Percentiles rank a stretch among this genome's conserved stretches.
Evolutionary conservation across 1,140 invertebrate species (phyloP).

Genomic region (Anadara kagoshimensis): DNA sequence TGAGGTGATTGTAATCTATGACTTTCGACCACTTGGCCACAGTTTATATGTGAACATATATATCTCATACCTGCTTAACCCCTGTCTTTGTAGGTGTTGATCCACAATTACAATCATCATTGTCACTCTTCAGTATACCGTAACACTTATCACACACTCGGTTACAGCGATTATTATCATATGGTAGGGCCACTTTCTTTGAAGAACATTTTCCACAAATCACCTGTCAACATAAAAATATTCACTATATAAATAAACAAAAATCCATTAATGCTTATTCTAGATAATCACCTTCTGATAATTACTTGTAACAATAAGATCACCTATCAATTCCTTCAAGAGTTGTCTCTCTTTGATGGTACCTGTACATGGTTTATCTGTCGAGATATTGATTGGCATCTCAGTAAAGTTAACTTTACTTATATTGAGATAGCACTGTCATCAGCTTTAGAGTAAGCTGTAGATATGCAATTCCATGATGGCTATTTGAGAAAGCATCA

Average conservation of each 20-base stretch:
- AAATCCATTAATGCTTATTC: too few relatives aligned
- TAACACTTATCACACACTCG: constrained; percentile 76
- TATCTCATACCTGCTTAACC: too few relatives aligned
- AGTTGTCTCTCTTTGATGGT: background rate
- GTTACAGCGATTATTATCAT: constrained; percentile 73
- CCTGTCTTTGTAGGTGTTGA: too few relatives aligned
- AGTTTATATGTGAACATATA: too few relatives aligned
- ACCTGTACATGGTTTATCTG: background rate
- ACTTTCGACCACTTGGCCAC: too few relatives aligned
- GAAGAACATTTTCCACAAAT: constrained; percentile 77
- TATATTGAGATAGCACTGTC: too few relatives aligned
- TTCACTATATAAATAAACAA: background rate
- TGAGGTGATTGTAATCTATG: too few relatives aligned
- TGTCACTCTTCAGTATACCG: constrained; percentile 52
- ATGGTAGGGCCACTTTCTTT: constrained; percentile 74
- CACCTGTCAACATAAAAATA: constrained; percentile 68
- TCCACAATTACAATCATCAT: background rate
- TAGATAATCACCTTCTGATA: too few relatives aligned
- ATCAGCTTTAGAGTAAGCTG: background rate
- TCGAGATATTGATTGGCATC: too few relatives aligned
- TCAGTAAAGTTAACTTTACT: too few relatives aligned
- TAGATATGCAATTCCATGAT: background rate
- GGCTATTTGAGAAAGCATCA: background rate
- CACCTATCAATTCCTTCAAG: too few relatives aligned
- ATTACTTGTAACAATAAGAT: too few relatives aligned